phyloP scores from a whole-genome alignment of 2,113 vertebrate genomes.

The Ranitomeya imitator region DNA sequence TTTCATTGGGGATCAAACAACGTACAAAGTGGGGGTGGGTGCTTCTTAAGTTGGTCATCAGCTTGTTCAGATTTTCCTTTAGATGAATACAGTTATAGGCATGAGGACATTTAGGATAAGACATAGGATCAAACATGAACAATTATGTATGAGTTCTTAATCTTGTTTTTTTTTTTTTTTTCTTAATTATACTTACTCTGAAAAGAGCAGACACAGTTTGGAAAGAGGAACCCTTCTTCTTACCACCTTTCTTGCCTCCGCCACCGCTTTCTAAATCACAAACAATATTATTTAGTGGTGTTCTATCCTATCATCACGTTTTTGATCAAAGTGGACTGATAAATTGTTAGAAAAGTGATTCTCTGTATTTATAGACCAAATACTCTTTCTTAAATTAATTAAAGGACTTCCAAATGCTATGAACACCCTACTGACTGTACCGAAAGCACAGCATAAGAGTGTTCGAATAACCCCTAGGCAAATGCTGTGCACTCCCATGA shows the following conservation, averaged over 20 bases:
- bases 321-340: too few species aligned
- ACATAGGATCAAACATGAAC: background rate
- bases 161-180: too few species aligned
- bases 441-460: background rate
- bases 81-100: background rate
- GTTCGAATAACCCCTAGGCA: background rate
- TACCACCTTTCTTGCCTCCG: conserved; percentile 79
- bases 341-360: too few species aligned
- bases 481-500: background rate
- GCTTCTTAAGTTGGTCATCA: conserved; percentile 80
- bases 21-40: conserved; percentile 84
- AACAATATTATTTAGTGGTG: background rate
- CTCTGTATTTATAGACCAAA: too few species aligned
- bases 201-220: conserved; percentile 93
- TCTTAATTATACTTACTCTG: conserved; percentile 13
- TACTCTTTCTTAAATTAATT: too few species aligned
- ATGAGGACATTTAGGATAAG: background rate
- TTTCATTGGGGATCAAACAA: conserved; percentile 84
- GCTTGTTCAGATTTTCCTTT: conserved; percentile 83
- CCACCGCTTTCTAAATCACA: conserved; percentile 65
- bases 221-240: conserved; percentile 96
- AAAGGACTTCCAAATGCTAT: background rate
- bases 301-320: background rate
- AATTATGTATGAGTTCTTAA: background rate
- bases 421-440: background rate